Evolutionary conservation across 1,140 invertebrate species (phyloP).

Genomic region (Fopius arisanus): DNA sequence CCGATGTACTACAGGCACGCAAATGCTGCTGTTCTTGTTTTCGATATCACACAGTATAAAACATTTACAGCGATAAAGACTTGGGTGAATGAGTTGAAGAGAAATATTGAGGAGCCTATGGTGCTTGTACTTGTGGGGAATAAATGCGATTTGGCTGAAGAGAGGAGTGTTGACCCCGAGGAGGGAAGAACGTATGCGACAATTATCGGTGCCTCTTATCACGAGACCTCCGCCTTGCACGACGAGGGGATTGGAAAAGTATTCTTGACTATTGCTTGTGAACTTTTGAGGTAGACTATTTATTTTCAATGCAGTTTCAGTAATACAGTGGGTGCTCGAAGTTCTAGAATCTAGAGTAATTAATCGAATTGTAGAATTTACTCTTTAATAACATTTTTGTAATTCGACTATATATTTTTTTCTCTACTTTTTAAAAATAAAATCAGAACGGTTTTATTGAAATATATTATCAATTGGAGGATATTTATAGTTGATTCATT

Average conservation of each 20-base stretch:
- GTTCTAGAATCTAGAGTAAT: no score
- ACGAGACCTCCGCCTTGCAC: slow-evolving; percentile 82
- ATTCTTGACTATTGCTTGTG: slow-evolving; percentile 71
- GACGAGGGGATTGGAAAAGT: slow-evolving; percentile 78
- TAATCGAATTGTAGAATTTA: no score
- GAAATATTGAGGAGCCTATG: slow-evolving; percentile 78
- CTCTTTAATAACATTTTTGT: no score
- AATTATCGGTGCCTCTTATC: slow-evolving; percentile 84
- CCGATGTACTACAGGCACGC: slow-evolving; percentile 94
- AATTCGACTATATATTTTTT: no score
- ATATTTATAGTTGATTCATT: no score
- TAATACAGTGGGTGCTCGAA: neutral
- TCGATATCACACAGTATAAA: slow-evolving; percentile 80
- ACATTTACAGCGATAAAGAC: slow-evolving; percentile 79
- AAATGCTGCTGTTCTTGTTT: slow-evolving; percentile 86
- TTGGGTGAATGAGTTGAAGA: slow-evolving; percentile 82
- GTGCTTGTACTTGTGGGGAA: slow-evolving; percentile 85
- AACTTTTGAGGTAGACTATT: slow-evolving; percentile 59
- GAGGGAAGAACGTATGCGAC: slow-evolving; percentile 81
- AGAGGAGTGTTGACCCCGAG: slow-evolving; percentile 70
- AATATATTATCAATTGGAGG: no score
- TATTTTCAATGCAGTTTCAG: slow-evolving; percentile 8
- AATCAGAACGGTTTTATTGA: no score
- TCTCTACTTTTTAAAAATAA: no score
- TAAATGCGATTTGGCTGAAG: slow-evolving; percentile 78